Base-by-base conservation (phyloP, 2,113 vertebrate genomes). In the Addax nasomaculatus region DNA sequence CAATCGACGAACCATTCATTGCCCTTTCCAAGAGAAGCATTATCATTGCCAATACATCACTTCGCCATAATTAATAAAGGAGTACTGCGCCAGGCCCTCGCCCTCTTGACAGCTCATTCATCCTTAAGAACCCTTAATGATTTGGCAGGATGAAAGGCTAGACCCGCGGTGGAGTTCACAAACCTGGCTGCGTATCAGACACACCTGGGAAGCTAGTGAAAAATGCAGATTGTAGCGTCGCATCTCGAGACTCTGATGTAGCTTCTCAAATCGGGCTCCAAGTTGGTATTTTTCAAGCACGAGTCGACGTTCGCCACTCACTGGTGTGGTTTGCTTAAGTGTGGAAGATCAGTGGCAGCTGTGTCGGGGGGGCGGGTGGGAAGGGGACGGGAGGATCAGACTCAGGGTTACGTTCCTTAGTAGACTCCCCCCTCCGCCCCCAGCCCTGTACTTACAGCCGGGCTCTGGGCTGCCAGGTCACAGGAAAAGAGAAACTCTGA, bases 31-130 rank as follows among this genome's bases (percentile, higher is more conserved):
- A 95, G 97, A 98, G 97, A 96, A 95, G 96, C 83, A 60, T 45
- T 92, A 84, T 62, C 96, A 47, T 53, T 96, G 97, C 97, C 97
- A 98, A 97, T 85, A 79, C 84, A 97, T 96, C 97, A 97, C 97
- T 97, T 97, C 87, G 95, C 92, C 79, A 88, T 97, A 98, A 98
- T 98, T 98, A 98, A 98, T 96, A 96, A 96, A 80, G 92, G 87
- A 97, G 84, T 89, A 60, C 17, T 96, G 96, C 96, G 92, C 86
- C 96, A 96, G 92, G 95, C 92, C 86, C 90, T 89, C 57, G 90
- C 87, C 88, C 87, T 97, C 93, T 70, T 51, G 92, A 96, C 95
- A 95, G 92, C 95, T 96, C 97, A 97, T 97, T 98, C 97, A 98
- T 97, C 95, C 93, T 96, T 90, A 90, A 93, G 96, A 97, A 93